Base-by-base conservation (phyloP, 1,140 invertebrate species). In the Euschistus heros region DNA sequence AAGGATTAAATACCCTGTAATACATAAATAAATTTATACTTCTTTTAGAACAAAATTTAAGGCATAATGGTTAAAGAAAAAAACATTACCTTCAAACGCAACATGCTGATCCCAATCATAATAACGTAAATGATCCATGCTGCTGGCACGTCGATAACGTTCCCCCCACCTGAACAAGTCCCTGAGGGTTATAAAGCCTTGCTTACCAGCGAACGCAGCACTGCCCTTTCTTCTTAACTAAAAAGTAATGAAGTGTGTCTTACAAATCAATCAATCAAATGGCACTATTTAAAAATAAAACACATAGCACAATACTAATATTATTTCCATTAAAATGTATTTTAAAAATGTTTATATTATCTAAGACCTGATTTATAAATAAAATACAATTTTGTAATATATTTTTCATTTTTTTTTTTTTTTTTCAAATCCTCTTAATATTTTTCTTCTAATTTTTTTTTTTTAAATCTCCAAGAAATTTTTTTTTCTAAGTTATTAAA, bases 161-260 rank as follows among this genome's bases (percentile, higher is more conserved):
- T 98, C 90, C 0, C 93, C 97, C 97, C 97, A 99, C 62, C 97
- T 82, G 73, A 99, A 99, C 0, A 99, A 78, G 79, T 99, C 97
- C 71, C 96, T 80, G 8, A 99, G 75, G 0, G 95, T 99, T 64
- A 96, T 93, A 72, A 94, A 97, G 44, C 94, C 92, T 71, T 93
- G 86, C 78, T 97, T 98, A 0, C 94, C 94, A 68, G 90, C 87
- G 75, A 97, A 94, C 5, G 93, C 85, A 10, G 92, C 90, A 30
- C 91, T 94, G 3, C 84, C 86, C 69, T 89, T 84, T 26, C 94
- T 78, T 66, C 88, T 82, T 0, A 86, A 78, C 80, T 84, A 69
- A 13, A 75, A 63, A 27, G 15, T 57, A 17, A 57, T 24, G 5
- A 55, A 8, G 22, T 8, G 0, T 57, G 26, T 26, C 13, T 37